Evolutionary conservation across 1,140 invertebrate genomes (phyloP), one percentile per base, ranked within the genome.

Genomic region (Odontomachus brunneus): DNA sequence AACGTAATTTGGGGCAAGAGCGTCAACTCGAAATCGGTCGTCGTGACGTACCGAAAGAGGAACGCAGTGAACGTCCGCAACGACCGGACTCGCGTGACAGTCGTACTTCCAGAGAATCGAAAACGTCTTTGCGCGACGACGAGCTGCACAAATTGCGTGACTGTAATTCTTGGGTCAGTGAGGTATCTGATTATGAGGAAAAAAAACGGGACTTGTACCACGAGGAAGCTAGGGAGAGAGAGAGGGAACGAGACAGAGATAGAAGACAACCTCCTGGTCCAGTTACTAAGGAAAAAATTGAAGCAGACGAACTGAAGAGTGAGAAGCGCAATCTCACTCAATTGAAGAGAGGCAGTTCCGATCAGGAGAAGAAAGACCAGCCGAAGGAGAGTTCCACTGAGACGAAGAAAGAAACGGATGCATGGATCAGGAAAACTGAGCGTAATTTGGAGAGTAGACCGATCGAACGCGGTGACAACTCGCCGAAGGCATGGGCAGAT

Each of bases 241-340:
- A 55, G 86, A 78, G 86, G 0, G 86, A 91, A n/a, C 78, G 88
- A 44, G 86, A 89, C 1, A 76, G 87, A 29, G 85, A 92, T 33
- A 91, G 94, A 49, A 91, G 94, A n/a, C 94, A 94, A 71, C 94
- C 95, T 9, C 95, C 95, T 0, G 95, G 95, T 29, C 95, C 96
- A 0, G 95, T 96, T 3, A 96, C 95, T 2, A 94, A 95, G 73
- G 96, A 96, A 62, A 96, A 95, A 84, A 91, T 96, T 0, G 95
- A 96, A 87, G 95, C 95, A 3, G 95, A 96, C 19, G 95, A 96
- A 85, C 86, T 94, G 19, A 94, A 94, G 60, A 93, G 88, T 12
- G 95, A 96, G 65, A 96, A 95, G 86, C 93, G 95, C 17, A 94
- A 93, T 81, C 85, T 96, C 24, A 95, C 94, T 5, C 94, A 95